A percentile compares a stretch with the other conserved stretches of the same genome.
These are phyloP conservation scores for Petaurus breviceps DNA, from an alignment of 2,113 vertebrate genomes.

Conservation along the genomic window DNA sequence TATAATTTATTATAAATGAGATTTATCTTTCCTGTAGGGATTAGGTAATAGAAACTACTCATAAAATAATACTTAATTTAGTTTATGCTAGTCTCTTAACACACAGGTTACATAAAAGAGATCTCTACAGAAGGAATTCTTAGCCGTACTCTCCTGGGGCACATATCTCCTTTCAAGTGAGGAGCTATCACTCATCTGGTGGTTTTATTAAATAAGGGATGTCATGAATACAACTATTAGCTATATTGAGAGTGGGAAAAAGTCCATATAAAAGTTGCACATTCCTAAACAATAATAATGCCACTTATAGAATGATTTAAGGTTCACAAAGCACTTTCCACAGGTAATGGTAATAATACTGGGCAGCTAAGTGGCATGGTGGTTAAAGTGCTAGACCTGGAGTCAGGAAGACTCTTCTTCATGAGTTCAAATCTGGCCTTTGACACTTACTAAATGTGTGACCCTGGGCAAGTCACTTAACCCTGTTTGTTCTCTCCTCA, in stretches of 20 bases:
- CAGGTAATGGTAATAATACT: not conserved
- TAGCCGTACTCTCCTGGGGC: not conserved
- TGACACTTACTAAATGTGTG: too few relatives aligned
- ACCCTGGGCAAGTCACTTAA: too few relatives aligned
- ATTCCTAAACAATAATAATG: not conserved
- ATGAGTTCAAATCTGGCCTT: too few relatives aligned
- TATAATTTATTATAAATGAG: not conserved
- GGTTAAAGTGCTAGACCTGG: too few relatives aligned
- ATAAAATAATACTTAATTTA: not conserved
- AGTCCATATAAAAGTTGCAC: not conserved
- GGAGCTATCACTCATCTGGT: not conserved
- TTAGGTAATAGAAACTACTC: not conserved
- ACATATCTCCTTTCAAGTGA: not conserved
- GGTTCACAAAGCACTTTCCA: not conserved
- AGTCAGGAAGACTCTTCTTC: too few relatives aligned
- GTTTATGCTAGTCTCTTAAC: constrained; percentile 4
- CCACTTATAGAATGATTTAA: not conserved
- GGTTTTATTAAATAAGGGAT: not conserved
- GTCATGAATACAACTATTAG: constrained; percentile 13
- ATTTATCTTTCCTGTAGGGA: not conserved
- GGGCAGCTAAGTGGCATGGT: too few relatives aligned
- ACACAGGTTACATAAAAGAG: not conserved
- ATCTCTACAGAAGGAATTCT: constrained; percentile 12
- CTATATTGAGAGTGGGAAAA: not conserved
- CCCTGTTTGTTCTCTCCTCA: too few relatives aligned